Evolutionary conservation across 1,140 invertebrate species (phyloP).

Genomic region (Trichonephila clavipes): DNA sequence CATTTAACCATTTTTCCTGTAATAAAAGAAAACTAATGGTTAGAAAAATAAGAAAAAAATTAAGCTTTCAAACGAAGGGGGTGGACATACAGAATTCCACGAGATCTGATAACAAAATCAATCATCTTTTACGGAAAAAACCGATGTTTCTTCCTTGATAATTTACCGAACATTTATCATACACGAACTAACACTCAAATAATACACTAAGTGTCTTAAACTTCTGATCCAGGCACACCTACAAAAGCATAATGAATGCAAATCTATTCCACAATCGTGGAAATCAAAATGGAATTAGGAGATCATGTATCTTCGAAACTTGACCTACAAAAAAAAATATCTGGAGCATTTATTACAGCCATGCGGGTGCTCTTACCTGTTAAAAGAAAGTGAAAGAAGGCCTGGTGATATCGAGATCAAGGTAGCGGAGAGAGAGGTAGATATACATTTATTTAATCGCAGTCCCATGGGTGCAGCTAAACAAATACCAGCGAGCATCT

Average conservation of each 20-base stretch:
- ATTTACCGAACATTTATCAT: not conserved
- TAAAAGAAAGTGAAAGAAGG: not conserved
- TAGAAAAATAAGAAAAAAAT: too few relatives aligned
- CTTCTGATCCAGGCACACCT: not conserved
- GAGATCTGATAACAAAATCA: not conserved
- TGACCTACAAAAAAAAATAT: conserved; percentile 11
- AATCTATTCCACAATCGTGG: not conserved
- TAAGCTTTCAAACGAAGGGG: too few relatives aligned
- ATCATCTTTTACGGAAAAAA: not conserved
- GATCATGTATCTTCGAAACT: not conserved
- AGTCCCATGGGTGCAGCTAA: not conserved
- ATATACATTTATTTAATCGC: not conserved
- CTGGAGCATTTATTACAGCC: not conserved
- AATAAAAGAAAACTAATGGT: too few relatives aligned
- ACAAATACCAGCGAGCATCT: not conserved
- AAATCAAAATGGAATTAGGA: not conserved
- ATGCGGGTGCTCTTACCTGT: not conserved
- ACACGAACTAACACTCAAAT: not conserved
- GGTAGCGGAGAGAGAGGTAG: not conserved
- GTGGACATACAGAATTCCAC: too few relatives aligned
- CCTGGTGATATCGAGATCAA: not conserved
- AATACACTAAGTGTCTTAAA: not conserved
- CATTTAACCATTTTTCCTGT: too few relatives aligned
- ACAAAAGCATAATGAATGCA: not conserved
- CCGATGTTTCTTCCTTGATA: not conserved